Evolutionary conservation across 2,113 vertebrate genomes (phyloP).

Genomic region (Anoura caudifer): DNA sequence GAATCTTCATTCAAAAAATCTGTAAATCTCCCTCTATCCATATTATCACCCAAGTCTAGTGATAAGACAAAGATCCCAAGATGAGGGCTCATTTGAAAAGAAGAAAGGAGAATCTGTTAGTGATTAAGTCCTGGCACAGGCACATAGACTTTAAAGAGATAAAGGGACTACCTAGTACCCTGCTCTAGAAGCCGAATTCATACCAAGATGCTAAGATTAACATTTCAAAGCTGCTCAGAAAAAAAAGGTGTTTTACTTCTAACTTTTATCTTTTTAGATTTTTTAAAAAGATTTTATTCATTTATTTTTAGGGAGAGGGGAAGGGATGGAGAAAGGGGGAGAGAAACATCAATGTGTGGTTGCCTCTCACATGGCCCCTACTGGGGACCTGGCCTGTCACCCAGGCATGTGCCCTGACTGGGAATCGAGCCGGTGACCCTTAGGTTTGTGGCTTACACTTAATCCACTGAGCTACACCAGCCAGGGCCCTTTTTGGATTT

Average conservation of each 20-base stretch:
- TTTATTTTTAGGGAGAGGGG: too few relatives aligned
- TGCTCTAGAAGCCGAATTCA: not conserved
- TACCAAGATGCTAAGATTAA: not conserved
- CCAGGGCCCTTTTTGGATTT: not conserved
- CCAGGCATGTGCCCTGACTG: too few relatives aligned
- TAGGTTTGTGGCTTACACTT: too few relatives aligned
- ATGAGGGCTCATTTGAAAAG: not conserved
- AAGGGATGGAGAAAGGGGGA: too few relatives aligned
- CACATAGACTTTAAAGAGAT: not conserved
- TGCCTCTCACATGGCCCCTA: too few relatives aligned
- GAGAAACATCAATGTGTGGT: too few relatives aligned
- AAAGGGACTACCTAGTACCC: not conserved
- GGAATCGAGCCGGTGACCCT: too few relatives aligned
- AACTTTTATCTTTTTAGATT: not conserved
- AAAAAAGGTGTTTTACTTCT: conserved; percentile 9
- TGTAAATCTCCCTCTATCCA: not conserved
- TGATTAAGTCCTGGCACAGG: not conserved
- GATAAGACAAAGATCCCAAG: not conserved
- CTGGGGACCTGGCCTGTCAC: too few relatives aligned
- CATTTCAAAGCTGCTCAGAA: not conserved
- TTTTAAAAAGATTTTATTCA: not conserved
- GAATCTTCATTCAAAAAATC: not conserved
- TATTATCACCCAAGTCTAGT: not conserved
- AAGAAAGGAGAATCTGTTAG: not conserved
- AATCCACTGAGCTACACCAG: too few relatives aligned